Percentiles rank a stretch among this genome's conserved stretches.
These are phyloP conservation scores for Eupithecia tripunctaria DNA, from an alignment of 2,888 invertebrate species.

Conservation along the genomic window DNA sequence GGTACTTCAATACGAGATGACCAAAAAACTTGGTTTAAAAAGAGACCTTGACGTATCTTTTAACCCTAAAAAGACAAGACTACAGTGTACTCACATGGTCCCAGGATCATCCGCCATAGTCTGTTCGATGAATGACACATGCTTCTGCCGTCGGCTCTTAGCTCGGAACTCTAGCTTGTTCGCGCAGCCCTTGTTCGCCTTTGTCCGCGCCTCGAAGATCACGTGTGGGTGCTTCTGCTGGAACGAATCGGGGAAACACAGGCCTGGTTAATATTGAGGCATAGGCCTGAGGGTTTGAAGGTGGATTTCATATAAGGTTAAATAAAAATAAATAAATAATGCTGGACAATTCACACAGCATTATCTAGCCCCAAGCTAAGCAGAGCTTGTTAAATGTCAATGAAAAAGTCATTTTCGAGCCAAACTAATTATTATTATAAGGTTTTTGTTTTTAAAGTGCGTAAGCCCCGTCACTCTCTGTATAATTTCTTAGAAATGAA, in stretches of 20 bases:
- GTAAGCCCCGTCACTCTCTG: too few species aligned
- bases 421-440: too few species aligned
- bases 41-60: too few species aligned
- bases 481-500: too few species aligned
- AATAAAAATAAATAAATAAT: too few species aligned
- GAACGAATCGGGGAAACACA: slow-evolving; percentile 83
- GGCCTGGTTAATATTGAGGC: slow-evolving; percentile 47
- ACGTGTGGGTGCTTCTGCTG: slow-evolving; percentile 99
- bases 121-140: slow-evolving; percentile 76
- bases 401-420: not conserved
- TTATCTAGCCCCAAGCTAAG: too few species aligned
- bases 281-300: not conserved
- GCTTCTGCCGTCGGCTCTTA: slow-evolving; percentile 87
- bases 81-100: slow-evolving; percentile 63
- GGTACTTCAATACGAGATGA: too few species aligned
- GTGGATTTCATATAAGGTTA: not conserved
- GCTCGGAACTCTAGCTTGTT: slow-evolving; percentile 91
- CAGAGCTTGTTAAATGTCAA: too few species aligned
- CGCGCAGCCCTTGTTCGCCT: slow-evolving; percentile 96
- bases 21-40: too few species aligned
- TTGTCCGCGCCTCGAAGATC: slow-evolving; percentile 96
- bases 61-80: not conserved
- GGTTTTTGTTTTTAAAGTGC: too few species aligned
- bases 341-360: too few species aligned
- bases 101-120: slow-evolving; percentile 69